Percentiles rank a stretch among this genome's conserved stretches.
phyloP scores from a whole-genome alignment of 2,888 invertebrate genomes.

The Lasioglossum morio region DNA sequence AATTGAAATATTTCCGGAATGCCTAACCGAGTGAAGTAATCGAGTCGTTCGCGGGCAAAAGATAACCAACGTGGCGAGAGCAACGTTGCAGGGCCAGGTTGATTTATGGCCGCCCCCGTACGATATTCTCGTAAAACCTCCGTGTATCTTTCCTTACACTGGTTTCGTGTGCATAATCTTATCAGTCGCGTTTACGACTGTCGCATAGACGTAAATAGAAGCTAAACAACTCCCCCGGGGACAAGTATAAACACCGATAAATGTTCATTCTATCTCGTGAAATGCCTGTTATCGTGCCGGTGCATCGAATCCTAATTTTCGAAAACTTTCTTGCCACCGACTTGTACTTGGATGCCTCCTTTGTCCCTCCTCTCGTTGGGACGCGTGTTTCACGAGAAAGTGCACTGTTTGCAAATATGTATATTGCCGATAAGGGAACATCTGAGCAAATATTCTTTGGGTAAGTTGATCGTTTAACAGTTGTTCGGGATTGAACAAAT shows the following conservation, averaged over 20 bases:
- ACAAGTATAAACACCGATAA: conserved; percentile 58
- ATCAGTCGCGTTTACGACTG: conserved; percentile 68
- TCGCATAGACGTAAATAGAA: conserved; percentile 61
- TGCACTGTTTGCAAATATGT: neutral
- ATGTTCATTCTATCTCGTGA: conserved; percentile 49
- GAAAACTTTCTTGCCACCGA: neutral
- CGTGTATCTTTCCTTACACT: conserved; percentile 60
- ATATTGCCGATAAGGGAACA: neutral
- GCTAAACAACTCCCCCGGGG: conserved; percentile 41
- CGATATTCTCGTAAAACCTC: conserved; percentile 68
- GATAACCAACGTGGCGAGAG: conserved; percentile 35
- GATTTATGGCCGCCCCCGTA: conserved; percentile 77
- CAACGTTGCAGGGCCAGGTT: conserved; percentile 59
- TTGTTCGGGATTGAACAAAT: no score
- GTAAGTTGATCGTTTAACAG: neutral
- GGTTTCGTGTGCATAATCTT: conserved; percentile 69
- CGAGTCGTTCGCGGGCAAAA: conserved; percentile 31
- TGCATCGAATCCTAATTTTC: conserved; percentile 46
- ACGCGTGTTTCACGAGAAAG: neutral
- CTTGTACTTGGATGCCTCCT: neutral
- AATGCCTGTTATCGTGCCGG: conserved; percentile 32
- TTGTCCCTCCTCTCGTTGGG: neutral
- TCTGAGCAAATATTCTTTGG: neutral
- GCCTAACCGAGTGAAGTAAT: conserved; percentile 9
- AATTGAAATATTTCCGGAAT: conserved; percentile 10